A percentile compares a stretch with the other conserved stretches of the same genome.
These are phyloP conservation scores for Mycteria americana DNA, from an alignment of 2,797 vertebrate species.

Conservation along the genomic window DNA sequence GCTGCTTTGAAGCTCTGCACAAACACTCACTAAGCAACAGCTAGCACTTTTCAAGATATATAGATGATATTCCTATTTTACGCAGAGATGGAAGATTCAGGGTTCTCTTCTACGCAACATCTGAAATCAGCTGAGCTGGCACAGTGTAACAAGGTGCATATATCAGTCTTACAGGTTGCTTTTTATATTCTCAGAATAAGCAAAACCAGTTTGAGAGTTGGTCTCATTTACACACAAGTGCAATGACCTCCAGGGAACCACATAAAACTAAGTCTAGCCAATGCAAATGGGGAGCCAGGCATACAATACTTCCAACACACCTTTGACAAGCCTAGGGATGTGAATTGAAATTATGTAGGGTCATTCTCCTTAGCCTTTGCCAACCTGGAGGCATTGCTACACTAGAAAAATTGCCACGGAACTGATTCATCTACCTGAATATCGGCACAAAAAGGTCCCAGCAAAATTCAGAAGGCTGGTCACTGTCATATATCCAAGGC, in stretches of 20 bases:
- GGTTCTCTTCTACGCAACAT: background rate
- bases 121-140: background rate
- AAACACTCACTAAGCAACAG: background rate
- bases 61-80: background rate
- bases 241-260: background rate
- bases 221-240: background rate
- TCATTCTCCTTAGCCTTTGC: background rate
- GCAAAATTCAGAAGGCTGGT: background rate
- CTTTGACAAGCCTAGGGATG: background rate
- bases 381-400: background rate
- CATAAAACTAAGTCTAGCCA: background rate
- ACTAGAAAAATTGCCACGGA: background rate
- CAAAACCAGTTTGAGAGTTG: background rate
- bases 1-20: background rate
- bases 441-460: background rate
- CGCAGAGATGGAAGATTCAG: background rate
- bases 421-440: background rate
- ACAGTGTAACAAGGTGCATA: background rate
- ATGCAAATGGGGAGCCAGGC: fast-evolving
- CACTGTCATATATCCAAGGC: background rate
- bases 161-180: background rate
- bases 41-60: background rate
- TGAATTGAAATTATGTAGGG: background rate
- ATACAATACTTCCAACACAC: background rate
- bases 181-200: background rate